Evolutionary conservation across 2,888 invertebrate species (phyloP).

Genomic region (Morinoia aosen): DNA sequence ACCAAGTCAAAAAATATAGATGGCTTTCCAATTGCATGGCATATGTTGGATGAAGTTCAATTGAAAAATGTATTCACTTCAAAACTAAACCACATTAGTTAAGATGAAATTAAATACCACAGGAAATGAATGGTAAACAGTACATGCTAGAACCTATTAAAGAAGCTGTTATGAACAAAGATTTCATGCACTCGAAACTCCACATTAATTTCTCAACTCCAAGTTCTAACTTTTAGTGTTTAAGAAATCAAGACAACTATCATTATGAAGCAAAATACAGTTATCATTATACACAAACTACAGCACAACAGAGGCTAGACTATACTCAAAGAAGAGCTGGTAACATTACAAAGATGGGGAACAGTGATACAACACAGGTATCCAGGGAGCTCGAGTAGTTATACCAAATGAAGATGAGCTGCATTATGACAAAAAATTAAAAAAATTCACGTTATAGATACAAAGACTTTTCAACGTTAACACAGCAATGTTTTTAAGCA

Average conservation of each 20-base stretch:
- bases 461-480: not conserved
- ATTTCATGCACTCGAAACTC: not conserved
- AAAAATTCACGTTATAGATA: not conserved
- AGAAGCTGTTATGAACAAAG: not conserved
- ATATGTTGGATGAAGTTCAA: not conserved
- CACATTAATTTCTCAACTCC: not conserved
- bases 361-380: not conserved
- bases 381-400: not conserved
- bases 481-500: too few relatives aligned
- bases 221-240: constrained; percentile 6
- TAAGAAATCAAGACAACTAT: not conserved
- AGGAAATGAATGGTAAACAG: not conserved
- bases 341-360: not conserved
- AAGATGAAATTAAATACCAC: not conserved
- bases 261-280: not conserved
- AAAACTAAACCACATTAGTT: not conserved
- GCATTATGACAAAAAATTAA: not conserved
- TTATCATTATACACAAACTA: not conserved
- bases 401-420: not conserved
- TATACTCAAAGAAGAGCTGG: not conserved
- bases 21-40: not conserved
- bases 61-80: not conserved
- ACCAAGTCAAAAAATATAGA: not conserved
- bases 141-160: constrained; percentile 2
- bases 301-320: not conserved